Evolutionary conservation across 2,113 vertebrate genomes (phyloP), one percentile per base, ranked within the genome.

Genomic region (Peromyscus leucopus): DNA sequence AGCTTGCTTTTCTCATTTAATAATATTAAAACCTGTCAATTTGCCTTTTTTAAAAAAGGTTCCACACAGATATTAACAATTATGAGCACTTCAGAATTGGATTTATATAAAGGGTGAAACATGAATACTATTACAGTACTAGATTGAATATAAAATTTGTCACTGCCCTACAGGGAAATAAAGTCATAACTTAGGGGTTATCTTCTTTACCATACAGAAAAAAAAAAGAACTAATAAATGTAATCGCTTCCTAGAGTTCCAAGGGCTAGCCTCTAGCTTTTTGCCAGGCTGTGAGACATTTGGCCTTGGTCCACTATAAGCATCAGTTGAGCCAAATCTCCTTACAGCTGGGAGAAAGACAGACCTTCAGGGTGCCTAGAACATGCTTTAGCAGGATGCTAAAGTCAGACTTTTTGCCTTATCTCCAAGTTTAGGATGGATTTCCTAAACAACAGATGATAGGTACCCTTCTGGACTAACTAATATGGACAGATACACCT

Each of bases 81-180:
- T 88, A 71, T 80, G 76, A 31, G 26, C 51, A 80, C 26, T 65
- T 94, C 82, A 95, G 84, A 93, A 75, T 88, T 90, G 24, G 69
- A 75, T 76, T 91, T 95, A 83, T 67, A 72, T 72, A 69, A 93
- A 91, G 1, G 36, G 39, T 48, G 33, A 91, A 87, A 89, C 78
- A 24, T 59, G 12, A 90, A 75, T 51, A 22, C 22, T 42, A 76
- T 92, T 94, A 88, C 11, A 91, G 10, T 71, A 3, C 15, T 92
- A 88, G 57, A 84, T 90, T 96, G 88, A 95, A 96, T 55, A 57
- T 90, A 75, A 94, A 95, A 51, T 28, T 82, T 8, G 10, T 78
- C 95, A 93, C 59, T 82, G 33, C 84, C 92, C 95, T 94, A 89
- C 33, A 72, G 76, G 91, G 89, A 94, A 97, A 97, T 91, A 95